Evolutionary conservation across 2,113 vertebrate species (phyloP).

Genomic region (Anhinga anhinga): DNA sequence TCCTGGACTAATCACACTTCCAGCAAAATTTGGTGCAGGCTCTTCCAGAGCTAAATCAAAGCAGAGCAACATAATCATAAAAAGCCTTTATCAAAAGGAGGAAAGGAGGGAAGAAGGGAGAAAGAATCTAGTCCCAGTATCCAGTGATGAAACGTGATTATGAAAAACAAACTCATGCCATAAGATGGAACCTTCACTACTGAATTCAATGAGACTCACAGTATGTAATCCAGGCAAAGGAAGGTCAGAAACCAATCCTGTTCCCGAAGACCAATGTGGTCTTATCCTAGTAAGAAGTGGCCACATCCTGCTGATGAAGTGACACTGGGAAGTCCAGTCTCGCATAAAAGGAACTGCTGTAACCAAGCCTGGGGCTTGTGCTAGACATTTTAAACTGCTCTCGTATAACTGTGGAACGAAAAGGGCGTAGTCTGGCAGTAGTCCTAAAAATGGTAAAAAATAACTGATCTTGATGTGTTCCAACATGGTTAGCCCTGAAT

Average conservation of each 20-base stretch:
- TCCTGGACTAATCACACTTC: background rate
- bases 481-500: background rate
- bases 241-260: background rate
- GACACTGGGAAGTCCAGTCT: background rate
- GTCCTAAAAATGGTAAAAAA: slow-evolving; percentile 2
- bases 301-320: background rate
- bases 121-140: background rate
- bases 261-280: background rate
- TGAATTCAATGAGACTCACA: background rate
- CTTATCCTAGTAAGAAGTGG: background rate
- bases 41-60: background rate
- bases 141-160: background rate
- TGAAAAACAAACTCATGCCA: background rate
- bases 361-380: background rate
- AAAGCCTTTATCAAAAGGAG: background rate
- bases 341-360: background rate
- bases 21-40: background rate
- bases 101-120: background rate
- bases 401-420: background rate
- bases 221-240: background rate
- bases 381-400: background rate
- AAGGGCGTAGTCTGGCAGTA: background rate
- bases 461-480: slow-evolving; percentile 41
- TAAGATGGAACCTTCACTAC: background rate
- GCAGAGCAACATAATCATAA: background rate